phyloP scores from a whole-genome alignment of 2,113 vertebrate genomes.

The cattle (Bos taurus) region DNA sequence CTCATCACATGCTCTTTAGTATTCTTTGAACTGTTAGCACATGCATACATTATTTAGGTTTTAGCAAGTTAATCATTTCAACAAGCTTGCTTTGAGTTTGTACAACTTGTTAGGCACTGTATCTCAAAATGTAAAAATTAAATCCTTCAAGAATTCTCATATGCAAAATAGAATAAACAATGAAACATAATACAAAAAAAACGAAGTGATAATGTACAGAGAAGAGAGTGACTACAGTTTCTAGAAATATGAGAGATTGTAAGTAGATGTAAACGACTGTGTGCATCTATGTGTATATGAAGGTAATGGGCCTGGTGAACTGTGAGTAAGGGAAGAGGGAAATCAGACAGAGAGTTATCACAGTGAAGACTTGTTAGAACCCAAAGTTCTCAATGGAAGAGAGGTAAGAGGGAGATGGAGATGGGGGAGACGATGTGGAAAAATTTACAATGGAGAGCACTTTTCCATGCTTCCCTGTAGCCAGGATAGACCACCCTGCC shows the following conservation, averaged over 20 bases:
- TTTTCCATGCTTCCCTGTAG: neutral
- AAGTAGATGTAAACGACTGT: rapidly evolving
- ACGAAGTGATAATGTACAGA: neutral
- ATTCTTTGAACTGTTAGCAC: neutral
- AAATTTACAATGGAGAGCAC: rapidly evolving
- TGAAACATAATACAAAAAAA: neutral
- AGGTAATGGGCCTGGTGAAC: too few relatives aligned
- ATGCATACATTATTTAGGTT: neutral
- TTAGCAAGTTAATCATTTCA: neutral
- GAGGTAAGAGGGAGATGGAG: neutral
- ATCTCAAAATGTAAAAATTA: neutral
- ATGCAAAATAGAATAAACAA: neutral
- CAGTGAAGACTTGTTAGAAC: neutral
- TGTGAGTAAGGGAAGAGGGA: neutral
- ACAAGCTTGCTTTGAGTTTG: neutral
- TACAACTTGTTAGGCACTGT: neutral
- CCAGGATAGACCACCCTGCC: neutral
- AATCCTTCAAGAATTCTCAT: neutral
- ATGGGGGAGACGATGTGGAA: neutral
- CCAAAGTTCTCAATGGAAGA: neutral
- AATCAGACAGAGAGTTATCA: neutral
- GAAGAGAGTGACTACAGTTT: neutral
- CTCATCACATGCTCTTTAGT: neutral
- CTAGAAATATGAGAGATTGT: neutral
- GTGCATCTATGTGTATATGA: rapidly evolving